Base-by-base conservation (phyloP, 1,140 invertebrate genomes). In the Archivesica marissinica region DNA sequence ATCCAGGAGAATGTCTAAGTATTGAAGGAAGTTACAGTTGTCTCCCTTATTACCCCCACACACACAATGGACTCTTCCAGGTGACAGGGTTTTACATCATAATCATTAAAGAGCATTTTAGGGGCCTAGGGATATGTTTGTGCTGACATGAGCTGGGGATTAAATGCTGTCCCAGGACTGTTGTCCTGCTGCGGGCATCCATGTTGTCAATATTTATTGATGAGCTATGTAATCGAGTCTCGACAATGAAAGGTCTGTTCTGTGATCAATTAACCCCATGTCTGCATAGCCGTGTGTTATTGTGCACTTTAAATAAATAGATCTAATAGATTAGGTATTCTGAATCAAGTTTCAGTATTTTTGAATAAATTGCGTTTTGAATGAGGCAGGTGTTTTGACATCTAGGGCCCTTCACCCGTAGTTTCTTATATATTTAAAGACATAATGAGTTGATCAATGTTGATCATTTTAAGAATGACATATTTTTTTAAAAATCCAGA, bases 171-270 rank as follows among this genome's bases (percentile, higher is more conserved):
- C 3, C 23, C 2, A 17, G n/a, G 54, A 28, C 25, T 59, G 25
- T 17, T 59, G 54, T 59, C 54, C 54, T 59, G 9, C 52, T n/a
- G 4, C 20, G 15, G 20, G 52, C 52, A 20, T 23, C 54, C 54
- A 59, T 11, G 25, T 15, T 59, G 54, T 59, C 54, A 59, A 59
- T 59, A 59, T 59, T 54, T 28, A 59, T 59, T 59, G 54, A 59
- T 28, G 33, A 28, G 7, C 4, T 28, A 30, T 28, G 9, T 30
- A 30, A 59, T 59, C 17, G 33, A 30, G 25, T 30, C 4, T 4
- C 20, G 4, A 6, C 7, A 54, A 54, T 54, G 50, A 54, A 54
- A 54, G 50, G 50, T 20, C 20, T 52, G 50, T n/a, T 4, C 3
- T 28, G 54, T 59, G 23, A 59, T 59, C 54, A 59, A 30, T 59